Conservation (phyloP, 2,113 vertebrate genomes). For the Gallinago media region DNA sequence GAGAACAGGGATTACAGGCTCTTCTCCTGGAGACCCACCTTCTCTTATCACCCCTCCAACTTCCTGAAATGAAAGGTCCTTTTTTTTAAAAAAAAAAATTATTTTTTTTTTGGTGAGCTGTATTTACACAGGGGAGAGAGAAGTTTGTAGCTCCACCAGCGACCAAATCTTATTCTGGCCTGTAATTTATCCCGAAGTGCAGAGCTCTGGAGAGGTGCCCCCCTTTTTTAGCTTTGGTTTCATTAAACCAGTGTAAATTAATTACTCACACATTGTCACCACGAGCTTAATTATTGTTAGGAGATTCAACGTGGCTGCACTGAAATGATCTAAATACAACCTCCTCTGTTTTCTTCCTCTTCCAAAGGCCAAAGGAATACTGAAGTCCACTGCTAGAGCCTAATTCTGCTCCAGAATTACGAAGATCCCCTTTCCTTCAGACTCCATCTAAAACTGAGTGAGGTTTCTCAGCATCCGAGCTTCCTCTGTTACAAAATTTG, state of each 20-base stretch:
- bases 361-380: neutral
- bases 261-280: neutral
- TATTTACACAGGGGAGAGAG: neutral
- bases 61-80: neutral
- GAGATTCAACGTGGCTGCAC: neutral
- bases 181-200: neutral
- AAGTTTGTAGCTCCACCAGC: neutral
- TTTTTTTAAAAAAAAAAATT: neutral
- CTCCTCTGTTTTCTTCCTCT: neutral
- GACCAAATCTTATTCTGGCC: neutral
- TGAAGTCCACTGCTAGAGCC: rapidly evolving
- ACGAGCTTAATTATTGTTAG: neutral
- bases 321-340: neutral
- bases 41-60: neutral
- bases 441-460: too few relatives aligned
- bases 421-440: neutral
- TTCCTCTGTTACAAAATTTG: neutral
- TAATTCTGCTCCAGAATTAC: neutral
- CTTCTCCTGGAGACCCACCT: neutral
- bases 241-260: neutral
- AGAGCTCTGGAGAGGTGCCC: neutral
- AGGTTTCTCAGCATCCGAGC: neutral
- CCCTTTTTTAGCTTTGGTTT: neutral
- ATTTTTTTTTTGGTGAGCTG: neutral
- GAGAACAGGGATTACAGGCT: neutral